A percentile compares a stretch with the other conserved stretches of the same genome.
Conservation (phyloP, 2,888 invertebrate genomes). For the Apocheima hispidaria region DNA sequence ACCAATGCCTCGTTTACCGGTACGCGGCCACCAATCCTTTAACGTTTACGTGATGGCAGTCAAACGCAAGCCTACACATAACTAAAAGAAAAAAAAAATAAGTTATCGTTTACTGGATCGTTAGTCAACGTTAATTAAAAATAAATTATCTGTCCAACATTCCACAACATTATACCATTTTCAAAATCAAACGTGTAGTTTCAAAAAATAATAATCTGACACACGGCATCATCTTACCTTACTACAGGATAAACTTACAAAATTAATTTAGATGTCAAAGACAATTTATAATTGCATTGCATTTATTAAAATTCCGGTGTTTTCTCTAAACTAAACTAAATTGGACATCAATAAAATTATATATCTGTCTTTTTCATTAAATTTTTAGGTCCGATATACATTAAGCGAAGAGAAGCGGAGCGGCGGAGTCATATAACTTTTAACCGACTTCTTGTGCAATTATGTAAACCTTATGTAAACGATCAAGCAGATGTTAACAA, state of each 20-base stretch:
- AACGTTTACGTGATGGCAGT: no score
- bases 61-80: no score
- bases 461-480: no score
- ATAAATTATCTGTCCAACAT: background rate
- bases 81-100: no score
- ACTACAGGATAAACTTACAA: background rate
- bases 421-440: no score
- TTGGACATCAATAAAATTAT: background rate
- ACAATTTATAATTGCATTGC: background rate
- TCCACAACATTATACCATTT: background rate
- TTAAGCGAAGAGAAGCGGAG: background rate
- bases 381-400: background rate
- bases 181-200: background rate
- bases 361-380: background rate
- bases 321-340: background rate
- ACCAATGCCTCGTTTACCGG: no score
- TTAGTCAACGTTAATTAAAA: no score
- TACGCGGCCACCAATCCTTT: no score
- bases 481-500: no score
- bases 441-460: no score
- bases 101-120: no score
- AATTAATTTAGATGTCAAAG: slow-evolving; percentile 1
- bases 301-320: background rate
- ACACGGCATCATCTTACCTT: background rate
- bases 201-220: background rate